A percentile compares a stretch with the other conserved stretches of the same genome.
Evolutionary conservation across 2,113 vertebrate species (phyloP).

Genomic region (Pheucticus melanocephalus): DNA sequence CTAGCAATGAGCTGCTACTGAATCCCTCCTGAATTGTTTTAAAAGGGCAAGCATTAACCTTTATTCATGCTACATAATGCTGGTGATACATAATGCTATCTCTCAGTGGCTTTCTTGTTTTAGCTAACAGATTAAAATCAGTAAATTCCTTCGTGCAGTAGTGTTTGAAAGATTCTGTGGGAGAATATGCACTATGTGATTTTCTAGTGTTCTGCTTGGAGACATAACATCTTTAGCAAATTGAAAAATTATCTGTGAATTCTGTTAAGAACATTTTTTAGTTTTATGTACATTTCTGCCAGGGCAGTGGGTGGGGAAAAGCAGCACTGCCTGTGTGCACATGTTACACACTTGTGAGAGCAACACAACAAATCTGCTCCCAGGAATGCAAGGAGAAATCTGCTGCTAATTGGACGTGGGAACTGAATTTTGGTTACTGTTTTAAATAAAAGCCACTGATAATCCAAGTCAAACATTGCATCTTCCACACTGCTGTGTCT

Average conservation of each 20-base stretch:
- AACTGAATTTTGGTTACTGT: not conserved
- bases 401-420: not conserved
- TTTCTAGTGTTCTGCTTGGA: not conserved
- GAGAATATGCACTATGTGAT: not conserved
- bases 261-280: not conserved
- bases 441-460: not conserved
- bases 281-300: not conserved
- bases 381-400: not conserved
- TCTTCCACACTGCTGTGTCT: not conserved
- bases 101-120: not conserved
- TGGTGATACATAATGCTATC: not conserved
- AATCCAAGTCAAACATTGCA: not conserved
- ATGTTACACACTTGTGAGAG: not conserved
- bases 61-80: not conserved
- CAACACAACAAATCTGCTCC: not conserved
- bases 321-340: not conserved
- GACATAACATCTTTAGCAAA: not conserved
- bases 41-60: not conserved
- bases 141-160: not conserved
- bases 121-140: not conserved
- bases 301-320: not conserved
- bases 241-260: not conserved
- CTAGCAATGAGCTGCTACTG: not conserved
- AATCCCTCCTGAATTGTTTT: not conserved
- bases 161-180: not conserved